Evolutionary conservation across 2,113 vertebrate species (phyloP).

Genomic region (Xiphophorus maculatus): DNA sequence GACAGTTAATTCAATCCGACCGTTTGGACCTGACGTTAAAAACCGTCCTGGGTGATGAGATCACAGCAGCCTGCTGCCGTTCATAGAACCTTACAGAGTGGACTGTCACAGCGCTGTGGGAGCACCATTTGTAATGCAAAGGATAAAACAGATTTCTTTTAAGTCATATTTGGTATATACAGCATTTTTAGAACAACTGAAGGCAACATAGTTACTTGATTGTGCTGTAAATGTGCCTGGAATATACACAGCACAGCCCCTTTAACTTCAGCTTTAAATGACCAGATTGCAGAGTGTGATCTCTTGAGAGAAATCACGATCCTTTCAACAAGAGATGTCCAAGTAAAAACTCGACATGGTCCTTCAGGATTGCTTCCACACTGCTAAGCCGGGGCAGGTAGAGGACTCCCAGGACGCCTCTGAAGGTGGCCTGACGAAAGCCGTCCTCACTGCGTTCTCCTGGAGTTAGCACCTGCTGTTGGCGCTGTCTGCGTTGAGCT

Average conservation of each 20-base stretch:
- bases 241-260: too few species aligned
- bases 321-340: too few species aligned
- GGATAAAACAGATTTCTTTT: too few species aligned
- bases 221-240: too few species aligned
- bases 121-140: too few species aligned
- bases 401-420: not conserved
- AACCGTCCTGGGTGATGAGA: not conserved
- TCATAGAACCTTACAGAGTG: not conserved
- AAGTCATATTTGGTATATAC: too few species aligned
- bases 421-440: not conserved
- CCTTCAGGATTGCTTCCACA: not conserved
- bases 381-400: not conserved
- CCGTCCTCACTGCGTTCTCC: not conserved
- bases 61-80: not conserved
- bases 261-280: not conserved
- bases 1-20: not conserved
- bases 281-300: not conserved
- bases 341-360: too few species aligned
- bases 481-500: not conserved
- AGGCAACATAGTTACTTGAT: too few species aligned
- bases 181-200: too few species aligned
- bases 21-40: not conserved
- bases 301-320: too few species aligned
- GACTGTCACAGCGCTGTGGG: too few species aligned
- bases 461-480: not conserved